A percentile compares a stretch with the other conserved stretches of the same genome.
Evolutionary conservation across 1,140 invertebrate genomes (phyloP).

Genomic region (Anthonomus grandis): DNA sequence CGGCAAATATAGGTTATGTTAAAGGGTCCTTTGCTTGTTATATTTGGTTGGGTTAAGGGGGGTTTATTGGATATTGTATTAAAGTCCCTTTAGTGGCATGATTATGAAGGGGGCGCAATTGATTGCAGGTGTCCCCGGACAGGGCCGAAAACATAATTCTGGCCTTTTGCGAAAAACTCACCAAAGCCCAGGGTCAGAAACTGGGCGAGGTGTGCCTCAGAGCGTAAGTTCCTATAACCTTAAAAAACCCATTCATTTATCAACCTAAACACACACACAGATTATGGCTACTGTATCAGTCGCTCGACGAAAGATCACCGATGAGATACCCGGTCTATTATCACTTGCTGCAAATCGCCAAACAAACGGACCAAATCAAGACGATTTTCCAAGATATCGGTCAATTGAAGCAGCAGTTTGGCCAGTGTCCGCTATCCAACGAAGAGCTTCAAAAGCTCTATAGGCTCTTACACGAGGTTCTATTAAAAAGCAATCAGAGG

Average conservation of each 20-base stretch:
- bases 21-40: too few species aligned
- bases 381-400: conserved; percentile 78
- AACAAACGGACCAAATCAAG: conserved; percentile 78
- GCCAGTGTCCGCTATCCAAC: conserved; percentile 76
- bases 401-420: conserved; percentile 80
- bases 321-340: conserved; percentile 91
- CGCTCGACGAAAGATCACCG: conserved; percentile 76
- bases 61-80: too few species aligned
- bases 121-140: conserved; percentile 70
- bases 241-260: too few species aligned
- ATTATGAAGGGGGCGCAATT: neutral
- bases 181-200: conserved; percentile 84
- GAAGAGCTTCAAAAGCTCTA: conserved; percentile 93
- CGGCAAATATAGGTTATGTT: too few species aligned
- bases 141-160: conserved; percentile 87
- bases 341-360: conserved; percentile 83
- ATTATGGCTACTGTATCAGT: conserved; percentile 86
- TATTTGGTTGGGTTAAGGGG: too few species aligned
- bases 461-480: conserved; percentile 82
- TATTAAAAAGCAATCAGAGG: conserved; percentile 70
- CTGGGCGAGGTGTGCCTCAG: conserved; percentile 77
- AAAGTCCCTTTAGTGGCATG: too few species aligned
- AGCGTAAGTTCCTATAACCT: conserved; percentile 72
- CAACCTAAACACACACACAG: conserved; percentile 47
- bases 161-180: conserved; percentile 89